Base-by-base conservation (phyloP, 2,888 invertebrate species). In the Stratiomys singularior region DNA sequence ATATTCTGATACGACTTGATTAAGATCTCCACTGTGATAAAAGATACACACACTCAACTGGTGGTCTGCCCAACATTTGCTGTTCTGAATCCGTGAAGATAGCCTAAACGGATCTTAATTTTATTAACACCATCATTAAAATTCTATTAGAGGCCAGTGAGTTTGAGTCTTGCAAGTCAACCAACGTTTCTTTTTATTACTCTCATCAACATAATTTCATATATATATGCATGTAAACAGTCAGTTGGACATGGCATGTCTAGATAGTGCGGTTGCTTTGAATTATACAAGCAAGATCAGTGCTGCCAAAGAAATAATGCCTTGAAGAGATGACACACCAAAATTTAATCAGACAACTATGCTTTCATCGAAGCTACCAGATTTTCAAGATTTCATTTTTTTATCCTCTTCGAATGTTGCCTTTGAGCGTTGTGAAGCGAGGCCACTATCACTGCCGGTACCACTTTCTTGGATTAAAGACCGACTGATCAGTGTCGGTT, bases 11-110 rank as follows among this genome's bases (percentile, higher is more conserved):
- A 44, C 60, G 23, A 56, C 18, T 58, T 44, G 58, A 74, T 74
- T 74, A 47, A 74, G 74, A 74, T 60, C 74, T 74, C 23, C 11
- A 21, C n/a, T 25, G 28, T 18, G 56, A 72, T 30, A 56, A 28
- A 30, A 72, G 46, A 67, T 15, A 64, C 7, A 2, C 15, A 52
- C 18, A 60, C 13, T 46, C 46, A 44, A 21, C 23, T 52, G 1
- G 60, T 18, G 60, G 25, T 25, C 52, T 60, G 21, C 23, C 25
- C 23, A 25, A 60, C 60, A 13, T 52, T 18, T 52, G 15, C 3
- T 52, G 25, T 25, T 60, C 7, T 15, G 23, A 15, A 15, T 1
- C 60, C 60, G 60, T 25, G 30, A 64, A 64, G 30, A 64, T 64
- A 13, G 28, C 11, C 25, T 44, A 67, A 67, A 67, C 67, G 67